A percentile compares a stretch with the other conserved stretches of the same genome.
Evolutionary conservation across 2,888 invertebrate genomes (phyloP).

Genomic region (Papilio protenor): DNA sequence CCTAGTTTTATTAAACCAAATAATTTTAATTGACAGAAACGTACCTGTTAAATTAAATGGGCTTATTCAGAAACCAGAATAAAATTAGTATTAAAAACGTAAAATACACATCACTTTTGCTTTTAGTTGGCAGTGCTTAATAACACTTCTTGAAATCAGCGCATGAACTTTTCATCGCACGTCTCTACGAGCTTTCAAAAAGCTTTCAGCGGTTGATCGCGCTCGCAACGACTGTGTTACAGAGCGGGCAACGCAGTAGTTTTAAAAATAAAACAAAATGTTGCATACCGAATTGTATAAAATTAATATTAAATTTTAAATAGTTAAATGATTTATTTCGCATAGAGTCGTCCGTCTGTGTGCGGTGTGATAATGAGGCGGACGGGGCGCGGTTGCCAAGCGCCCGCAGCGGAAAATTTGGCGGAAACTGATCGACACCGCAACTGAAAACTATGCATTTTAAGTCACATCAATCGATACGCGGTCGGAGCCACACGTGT

Average conservation of each 20-base stretch:
- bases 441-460: slow-evolving; percentile 78
- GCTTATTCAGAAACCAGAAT: not conserved
- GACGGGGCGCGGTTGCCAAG: slow-evolving; percentile 72
- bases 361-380: slow-evolving; percentile 45
- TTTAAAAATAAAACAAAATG: slow-evolving; percentile 32
- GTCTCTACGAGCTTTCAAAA: slow-evolving; percentile 79
- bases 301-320: slow-evolving; percentile 33
- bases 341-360: slow-evolving; percentile 37
- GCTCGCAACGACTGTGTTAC: slow-evolving; percentile 71
- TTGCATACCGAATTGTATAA: slow-evolving; percentile 30
- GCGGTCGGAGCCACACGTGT: slow-evolving; percentile 75
- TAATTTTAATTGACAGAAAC: not conserved
- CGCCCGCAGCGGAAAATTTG: slow-evolving; percentile 77
- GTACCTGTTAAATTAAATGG: not conserved
- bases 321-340: slow-evolving; percentile 41
- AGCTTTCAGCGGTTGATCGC: slow-evolving; percentile 79
- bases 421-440: slow-evolving; percentile 75
- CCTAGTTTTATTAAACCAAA: not conserved
- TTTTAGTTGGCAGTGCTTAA: slow-evolving; percentile 61
- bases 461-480: slow-evolving; percentile 80
- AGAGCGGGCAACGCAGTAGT: slow-evolving; percentile 44
- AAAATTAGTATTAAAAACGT: slow-evolving; percentile 10
- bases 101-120: slow-evolving; percentile 56
- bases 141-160: slow-evolving; percentile 69
- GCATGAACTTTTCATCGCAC: slow-evolving; percentile 76